These are phyloP conservation scores for Sminthopsis crassicaudata DNA, from an alignment of 2,113 vertebrate species.

Conservation along the genomic window DNA sequence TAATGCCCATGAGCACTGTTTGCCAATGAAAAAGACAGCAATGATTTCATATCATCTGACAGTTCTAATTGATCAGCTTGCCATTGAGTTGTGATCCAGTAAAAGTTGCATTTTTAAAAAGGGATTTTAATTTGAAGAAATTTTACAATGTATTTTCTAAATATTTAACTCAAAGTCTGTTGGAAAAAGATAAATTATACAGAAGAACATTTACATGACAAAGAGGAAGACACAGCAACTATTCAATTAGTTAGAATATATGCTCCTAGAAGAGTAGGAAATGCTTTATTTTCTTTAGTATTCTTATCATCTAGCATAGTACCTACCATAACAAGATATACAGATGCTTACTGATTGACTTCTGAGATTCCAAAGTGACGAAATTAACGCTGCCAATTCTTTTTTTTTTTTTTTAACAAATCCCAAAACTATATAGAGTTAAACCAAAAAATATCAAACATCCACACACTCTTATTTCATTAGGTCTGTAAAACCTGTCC, in stretches of 20 bases:
- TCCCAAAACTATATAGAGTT: conserved; percentile 19
- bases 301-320: too few species aligned
- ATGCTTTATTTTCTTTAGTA: too few species aligned
- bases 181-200: too few species aligned
- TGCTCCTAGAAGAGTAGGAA: too few species aligned
- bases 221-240: too few species aligned
- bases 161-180: not conserved
- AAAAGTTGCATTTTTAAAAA: not conserved
- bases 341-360: not conserved
- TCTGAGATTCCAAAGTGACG: conserved; percentile 21
- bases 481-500: not conserved
- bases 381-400: conserved; percentile 32
- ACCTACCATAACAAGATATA: not conserved
- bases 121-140: not conserved
- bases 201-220: too few species aligned
- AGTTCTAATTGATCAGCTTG: not conserved
- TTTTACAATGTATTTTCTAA: not conserved
- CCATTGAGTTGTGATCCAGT: not conserved
- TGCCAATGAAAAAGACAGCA: not conserved
- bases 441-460: conserved; percentile 38
- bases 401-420: conserved; percentile 16
- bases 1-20: not conserved
- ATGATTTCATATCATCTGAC: not conserved
- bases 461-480: conserved; percentile 44
- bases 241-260: too few species aligned